phyloP scores from a whole-genome alignment of 2,113 vertebrate species.

The Planiliza haematocheilus region DNA sequence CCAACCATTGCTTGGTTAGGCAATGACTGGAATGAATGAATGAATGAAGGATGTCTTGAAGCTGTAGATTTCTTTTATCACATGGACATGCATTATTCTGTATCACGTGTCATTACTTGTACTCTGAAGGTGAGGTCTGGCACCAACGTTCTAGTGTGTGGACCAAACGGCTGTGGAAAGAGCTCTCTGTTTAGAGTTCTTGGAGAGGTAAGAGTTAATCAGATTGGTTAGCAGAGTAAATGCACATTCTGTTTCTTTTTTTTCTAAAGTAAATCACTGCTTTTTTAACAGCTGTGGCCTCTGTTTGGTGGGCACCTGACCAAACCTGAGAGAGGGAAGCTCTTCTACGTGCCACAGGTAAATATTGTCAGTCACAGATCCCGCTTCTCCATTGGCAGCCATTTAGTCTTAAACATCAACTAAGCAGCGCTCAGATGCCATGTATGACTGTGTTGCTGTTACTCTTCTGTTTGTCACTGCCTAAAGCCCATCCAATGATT shows the following conservation, averaged over 20 bases:
- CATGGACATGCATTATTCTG: too few species aligned
- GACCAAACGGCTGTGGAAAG: slow-evolving; percentile 98
- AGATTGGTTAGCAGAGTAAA: not conserved
- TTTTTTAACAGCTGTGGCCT: slow-evolving; percentile 90
- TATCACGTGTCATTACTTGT: not conserved
- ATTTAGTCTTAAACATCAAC: too few species aligned
- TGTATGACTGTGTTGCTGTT: too few species aligned
- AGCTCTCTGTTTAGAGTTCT: slow-evolving; percentile 97
- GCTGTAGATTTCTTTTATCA: too few species aligned
- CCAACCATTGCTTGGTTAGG: too few species aligned
- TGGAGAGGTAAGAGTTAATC: slow-evolving; percentile 88
- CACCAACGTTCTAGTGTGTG: slow-evolving; percentile 97
- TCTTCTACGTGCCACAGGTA: slow-evolving; percentile 99
- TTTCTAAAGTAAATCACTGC: not conserved
- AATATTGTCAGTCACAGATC: not conserved
- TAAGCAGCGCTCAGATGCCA: too few species aligned
- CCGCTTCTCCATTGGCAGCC: too few species aligned
- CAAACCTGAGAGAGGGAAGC: slow-evolving; percentile 95
- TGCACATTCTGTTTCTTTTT: not conserved
- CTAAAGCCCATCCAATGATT: too few species aligned
- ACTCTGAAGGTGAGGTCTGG: slow-evolving; percentile 89
- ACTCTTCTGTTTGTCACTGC: too few species aligned
- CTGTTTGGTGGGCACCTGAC: slow-evolving; percentile 95
- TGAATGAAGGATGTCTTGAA: too few species aligned
- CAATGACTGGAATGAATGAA: too few species aligned